A percentile compares a stretch with the other conserved stretches of the same genome.
phyloP scores from a whole-genome alignment of 2,797 vertebrate species.

The Mormyrops attenuatus region DNA sequence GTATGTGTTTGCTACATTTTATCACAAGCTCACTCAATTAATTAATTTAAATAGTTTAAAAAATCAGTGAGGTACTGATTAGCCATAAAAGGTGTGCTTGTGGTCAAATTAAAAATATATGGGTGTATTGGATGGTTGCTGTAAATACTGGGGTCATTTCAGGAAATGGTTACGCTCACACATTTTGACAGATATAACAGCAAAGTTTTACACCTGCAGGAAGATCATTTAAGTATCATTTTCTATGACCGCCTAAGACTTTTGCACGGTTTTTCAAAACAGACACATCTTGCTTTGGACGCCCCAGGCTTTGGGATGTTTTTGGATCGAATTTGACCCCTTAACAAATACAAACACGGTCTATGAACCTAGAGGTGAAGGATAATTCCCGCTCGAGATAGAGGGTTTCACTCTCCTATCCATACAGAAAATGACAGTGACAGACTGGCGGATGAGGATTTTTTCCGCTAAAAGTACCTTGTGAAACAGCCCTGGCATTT shows the following conservation, averaged over 20 bases:
- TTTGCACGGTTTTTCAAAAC: neutral
- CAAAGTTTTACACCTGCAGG: neutral
- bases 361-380: neutral
- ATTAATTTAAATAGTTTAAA: neutral
- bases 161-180: neutral
- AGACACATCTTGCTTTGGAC: neutral
- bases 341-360: neutral
- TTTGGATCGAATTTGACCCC: neutral
- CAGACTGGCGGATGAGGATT: neutral
- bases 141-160: neutral
- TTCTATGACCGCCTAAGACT: neutral
- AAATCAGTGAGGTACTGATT: neutral
- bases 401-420: neutral
- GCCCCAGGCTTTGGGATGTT: neutral
- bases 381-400: neutral
- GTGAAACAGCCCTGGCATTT: slow-evolving; percentile 81
- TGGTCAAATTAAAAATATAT: neutral
- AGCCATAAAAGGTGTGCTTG: neutral
- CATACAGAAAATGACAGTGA: neutral
- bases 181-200: neutral
- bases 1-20: neutral
- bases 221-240: neutral
- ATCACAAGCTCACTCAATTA: neutral
- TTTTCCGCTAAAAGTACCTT: slow-evolving; percentile 61
- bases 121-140: neutral